These are phyloP conservation scores for Eupithecia exiguata DNA, from an alignment of 2,888 invertebrate species.

Conservation along the genomic window DNA sequence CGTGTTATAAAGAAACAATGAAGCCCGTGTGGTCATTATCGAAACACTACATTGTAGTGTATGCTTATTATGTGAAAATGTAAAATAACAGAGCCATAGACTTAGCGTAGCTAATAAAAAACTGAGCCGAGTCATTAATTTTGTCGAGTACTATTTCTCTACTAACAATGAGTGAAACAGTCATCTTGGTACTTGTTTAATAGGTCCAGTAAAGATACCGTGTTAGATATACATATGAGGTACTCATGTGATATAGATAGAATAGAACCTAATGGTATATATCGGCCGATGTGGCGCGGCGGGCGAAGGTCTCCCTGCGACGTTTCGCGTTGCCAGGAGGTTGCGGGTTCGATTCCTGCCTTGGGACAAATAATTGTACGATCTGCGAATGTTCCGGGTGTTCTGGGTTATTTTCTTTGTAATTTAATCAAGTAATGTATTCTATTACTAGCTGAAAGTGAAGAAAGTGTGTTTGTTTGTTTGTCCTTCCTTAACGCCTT, in stretches of 20 bases:
- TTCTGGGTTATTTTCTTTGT: too few relatives aligned
- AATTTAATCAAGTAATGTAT: too few relatives aligned
- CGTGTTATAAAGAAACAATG: slow-evolving; percentile 1
- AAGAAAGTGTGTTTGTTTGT: too few relatives aligned
- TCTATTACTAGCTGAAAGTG: too few relatives aligned
- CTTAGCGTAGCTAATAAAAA: not conserved
- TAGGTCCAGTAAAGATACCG: not conserved
- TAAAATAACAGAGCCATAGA: not conserved
- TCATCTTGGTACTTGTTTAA: not conserved
- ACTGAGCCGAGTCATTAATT: not conserved
- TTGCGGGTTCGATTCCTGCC: too few relatives aligned
- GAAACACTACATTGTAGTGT: not conserved
- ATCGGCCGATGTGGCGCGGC: too few relatives aligned
- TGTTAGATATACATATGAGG: not conserved
- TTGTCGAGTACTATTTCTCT: not conserved
- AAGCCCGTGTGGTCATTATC: not conserved
- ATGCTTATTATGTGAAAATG: not conserved
- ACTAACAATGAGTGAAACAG: not conserved
- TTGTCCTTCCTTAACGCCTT: too few relatives aligned
- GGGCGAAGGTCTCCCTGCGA: too few relatives aligned
- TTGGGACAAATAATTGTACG: too few relatives aligned
- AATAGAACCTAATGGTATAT: too few relatives aligned
- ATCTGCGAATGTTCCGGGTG: too few relatives aligned
- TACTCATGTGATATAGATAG: not conserved
- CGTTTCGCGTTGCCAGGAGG: too few relatives aligned